Conservation (phyloP, 1,140 invertebrate genomes). For the Ectropis grisescens region DNA sequence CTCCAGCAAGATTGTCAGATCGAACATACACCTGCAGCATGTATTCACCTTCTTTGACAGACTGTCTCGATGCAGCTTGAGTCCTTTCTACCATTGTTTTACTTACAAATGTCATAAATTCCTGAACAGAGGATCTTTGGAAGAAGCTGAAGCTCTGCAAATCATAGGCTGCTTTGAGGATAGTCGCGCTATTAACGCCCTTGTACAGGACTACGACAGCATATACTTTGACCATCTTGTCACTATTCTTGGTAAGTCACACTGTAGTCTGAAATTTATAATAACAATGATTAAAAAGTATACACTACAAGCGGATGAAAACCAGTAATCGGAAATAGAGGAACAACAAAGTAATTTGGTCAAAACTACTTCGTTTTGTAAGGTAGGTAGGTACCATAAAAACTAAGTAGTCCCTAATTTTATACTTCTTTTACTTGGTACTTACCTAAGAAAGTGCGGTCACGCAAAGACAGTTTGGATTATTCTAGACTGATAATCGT, state of each 20-base stretch:
- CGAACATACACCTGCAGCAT: slow-evolving; percentile 97
- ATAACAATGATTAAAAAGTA: no score
- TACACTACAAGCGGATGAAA: no score
- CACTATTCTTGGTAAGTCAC: neutral
- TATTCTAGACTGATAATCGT: no score
- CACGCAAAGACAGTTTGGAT: no score
- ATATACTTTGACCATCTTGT: slow-evolving; percentile 91
- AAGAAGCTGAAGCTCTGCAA: slow-evolving; percentile 96
- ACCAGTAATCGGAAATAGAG: no score
- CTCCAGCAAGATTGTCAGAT: slow-evolving; percentile 90
- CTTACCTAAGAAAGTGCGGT: no score
- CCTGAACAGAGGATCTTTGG: slow-evolving; percentile 90
- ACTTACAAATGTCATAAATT: slow-evolving; percentile 96
- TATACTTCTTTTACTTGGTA: no score
- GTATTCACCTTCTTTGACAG: slow-evolving; percentile 94
- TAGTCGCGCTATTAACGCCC: slow-evolving; percentile 78
- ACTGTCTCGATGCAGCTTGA: slow-evolving; percentile 84
- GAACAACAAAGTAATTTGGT: no score
- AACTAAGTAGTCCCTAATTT: no score
- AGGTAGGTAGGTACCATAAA: no score
- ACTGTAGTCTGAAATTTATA: no score
- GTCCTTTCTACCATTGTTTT: slow-evolving; percentile 97
- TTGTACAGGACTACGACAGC: slow-evolving; percentile 91
- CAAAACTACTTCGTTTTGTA: no score
- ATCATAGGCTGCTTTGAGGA: slow-evolving; percentile 90